A percentile compares a stretch with the other conserved stretches of the same genome.
These are phyloP conservation scores for Silurus meridionalis DNA, from an alignment of 2,113 vertebrate genomes.

Conservation along the genomic window DNA sequence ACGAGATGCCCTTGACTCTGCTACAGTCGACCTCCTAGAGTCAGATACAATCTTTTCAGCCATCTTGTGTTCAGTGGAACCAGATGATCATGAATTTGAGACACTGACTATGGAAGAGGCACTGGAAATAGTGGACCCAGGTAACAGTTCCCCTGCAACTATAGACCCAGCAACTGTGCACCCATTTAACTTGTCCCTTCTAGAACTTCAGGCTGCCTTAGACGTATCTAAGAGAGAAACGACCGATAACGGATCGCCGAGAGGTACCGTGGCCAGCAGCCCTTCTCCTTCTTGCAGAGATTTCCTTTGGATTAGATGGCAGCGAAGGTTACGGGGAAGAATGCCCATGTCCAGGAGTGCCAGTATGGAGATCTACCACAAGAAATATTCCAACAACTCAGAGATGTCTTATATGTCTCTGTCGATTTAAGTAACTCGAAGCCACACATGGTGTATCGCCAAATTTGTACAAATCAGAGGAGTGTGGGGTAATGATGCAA, in stretches of 20 bases:
- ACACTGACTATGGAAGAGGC: constrained; percentile 37
- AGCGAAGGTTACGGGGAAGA: constrained; percentile 59
- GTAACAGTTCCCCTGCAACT: constrained; percentile 43
- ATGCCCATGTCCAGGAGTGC: constrained; percentile 66
- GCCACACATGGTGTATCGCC: constrained; percentile 9
- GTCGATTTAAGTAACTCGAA: constrained; percentile 64
- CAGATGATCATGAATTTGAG: constrained; percentile 47
- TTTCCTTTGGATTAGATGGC: constrained; percentile 73
- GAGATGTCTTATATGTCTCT: constrained; percentile 79
- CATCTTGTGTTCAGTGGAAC: constrained; percentile 51
- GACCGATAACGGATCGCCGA: constrained; percentile 38
- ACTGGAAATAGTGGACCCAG: constrained; percentile 31
- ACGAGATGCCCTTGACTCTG: constrained; percentile 49
- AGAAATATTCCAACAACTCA: constrained; percentile 76
- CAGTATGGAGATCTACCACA: constrained; percentile 76
- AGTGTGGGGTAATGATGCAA: constrained; percentile 42
- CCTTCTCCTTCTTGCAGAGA: constrained; percentile 58
- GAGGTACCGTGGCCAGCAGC: constrained; percentile 54
- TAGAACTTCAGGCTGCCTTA: constrained; percentile 55
- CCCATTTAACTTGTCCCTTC: constrained; percentile 51
- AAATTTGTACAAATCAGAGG: constrained; percentile 17
- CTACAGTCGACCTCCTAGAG: constrained; percentile 36
- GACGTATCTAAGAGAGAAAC: constrained; percentile 52
- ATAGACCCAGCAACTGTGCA: constrained; percentile 57
- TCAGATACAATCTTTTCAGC: constrained; percentile 46